Evolutionary conservation across 2,888 invertebrate genomes (phyloP).

Genomic region (Zonitis immaculata): DNA sequence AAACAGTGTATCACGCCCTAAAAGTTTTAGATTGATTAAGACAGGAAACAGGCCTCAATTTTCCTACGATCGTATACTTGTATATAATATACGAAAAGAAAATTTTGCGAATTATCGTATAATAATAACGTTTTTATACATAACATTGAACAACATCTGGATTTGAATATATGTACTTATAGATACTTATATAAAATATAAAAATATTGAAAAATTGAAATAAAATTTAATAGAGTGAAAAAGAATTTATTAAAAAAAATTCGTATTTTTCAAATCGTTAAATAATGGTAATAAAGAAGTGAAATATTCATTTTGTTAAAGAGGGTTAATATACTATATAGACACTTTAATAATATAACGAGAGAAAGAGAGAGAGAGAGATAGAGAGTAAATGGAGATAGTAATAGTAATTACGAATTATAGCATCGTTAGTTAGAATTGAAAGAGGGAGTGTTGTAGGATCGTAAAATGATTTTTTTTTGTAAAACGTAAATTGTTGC

Average conservation of each 20-base stretch:
- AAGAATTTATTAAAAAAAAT: no score
- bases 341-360: slow-evolving; percentile 4
- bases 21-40: slow-evolving; percentile 19
- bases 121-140: no score
- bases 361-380: no score
- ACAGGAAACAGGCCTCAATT: slow-evolving; percentile 15
- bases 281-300: slow-evolving; percentile 7
- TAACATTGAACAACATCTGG: neutral
- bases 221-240: no score
- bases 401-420: slow-evolving; percentile 18
- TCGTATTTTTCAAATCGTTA: neutral
- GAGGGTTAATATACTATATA: slow-evolving; percentile 11
- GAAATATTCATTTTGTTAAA: slow-evolving; percentile 9
- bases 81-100: neutral
- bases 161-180: neutral
- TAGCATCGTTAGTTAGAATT: slow-evolving; percentile 16
- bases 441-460: slow-evolving; percentile 4
- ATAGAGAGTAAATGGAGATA: slow-evolving; percentile 1
- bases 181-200: no score
- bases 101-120: neutral
- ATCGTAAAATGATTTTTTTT: no score
- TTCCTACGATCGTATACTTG: slow-evolving; percentile 13
- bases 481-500: no score
- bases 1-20: slow-evolving; percentile 18
- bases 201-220: neutral